These are phyloP conservation scores for Pseudomugil tenellus DNA, from an alignment of 2,797 vertebrate genomes.

Conservation along the genomic window DNA sequence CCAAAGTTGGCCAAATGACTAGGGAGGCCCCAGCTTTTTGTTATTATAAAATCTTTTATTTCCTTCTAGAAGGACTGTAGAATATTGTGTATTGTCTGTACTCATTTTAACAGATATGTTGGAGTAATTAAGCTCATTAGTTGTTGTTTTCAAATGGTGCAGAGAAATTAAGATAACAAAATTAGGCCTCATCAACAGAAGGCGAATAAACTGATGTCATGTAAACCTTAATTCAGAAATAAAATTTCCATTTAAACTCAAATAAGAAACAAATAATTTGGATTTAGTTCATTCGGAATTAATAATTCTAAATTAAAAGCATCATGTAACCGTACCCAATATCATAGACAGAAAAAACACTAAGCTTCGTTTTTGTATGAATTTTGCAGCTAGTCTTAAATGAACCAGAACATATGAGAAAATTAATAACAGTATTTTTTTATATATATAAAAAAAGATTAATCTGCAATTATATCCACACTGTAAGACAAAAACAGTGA, in stretches of 20 bases:
- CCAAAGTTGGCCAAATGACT: constrained; percentile 33
- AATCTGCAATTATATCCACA: background rate
- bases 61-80: background rate
- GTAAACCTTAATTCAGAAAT: too few species aligned
- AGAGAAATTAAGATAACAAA: background rate
- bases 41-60: constrained; percentile 19
- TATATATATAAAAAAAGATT: background rate
- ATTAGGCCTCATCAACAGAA: background rate
- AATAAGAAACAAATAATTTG: too few species aligned
- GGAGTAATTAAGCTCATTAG: background rate
- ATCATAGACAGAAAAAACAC: background rate
- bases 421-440: background rate
- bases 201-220: too few species aligned
- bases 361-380: background rate
- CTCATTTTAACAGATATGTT: background rate
- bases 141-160: background rate
- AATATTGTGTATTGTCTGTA: background rate
- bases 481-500: background rate
- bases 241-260: too few species aligned
- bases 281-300: too few species aligned
- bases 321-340: too few species aligned
- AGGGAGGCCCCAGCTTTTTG: constrained; percentile 12
- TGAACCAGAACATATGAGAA: background rate
- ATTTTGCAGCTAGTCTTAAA: background rate
- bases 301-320: too few species aligned